These are phyloP conservation scores for Cryptus armator DNA, from an alignment of 2,888 invertebrate genomes.

Conservation along the genomic window DNA sequence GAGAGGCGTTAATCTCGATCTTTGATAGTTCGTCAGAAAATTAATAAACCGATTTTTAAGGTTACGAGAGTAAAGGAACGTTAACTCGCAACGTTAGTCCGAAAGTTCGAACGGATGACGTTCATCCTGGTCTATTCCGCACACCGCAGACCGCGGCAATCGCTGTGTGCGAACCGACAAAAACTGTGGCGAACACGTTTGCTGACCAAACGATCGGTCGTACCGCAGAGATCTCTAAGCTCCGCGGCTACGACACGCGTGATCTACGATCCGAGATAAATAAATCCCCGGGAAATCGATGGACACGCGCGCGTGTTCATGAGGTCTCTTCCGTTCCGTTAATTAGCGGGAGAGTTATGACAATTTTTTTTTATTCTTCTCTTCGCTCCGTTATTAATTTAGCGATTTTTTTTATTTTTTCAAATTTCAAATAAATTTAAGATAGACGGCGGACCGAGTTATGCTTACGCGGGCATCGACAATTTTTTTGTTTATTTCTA, in stretches of 20 bases:
- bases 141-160: not conserved
- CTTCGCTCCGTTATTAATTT: not conserved
- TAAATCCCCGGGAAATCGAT: constrained; percentile 35
- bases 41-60: constrained; percentile 71
- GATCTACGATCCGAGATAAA: constrained; percentile 46
- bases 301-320: not conserved
- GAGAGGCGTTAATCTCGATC: constrained; percentile 69
- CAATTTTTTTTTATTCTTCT: not conserved
- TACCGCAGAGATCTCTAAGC: not conserved
- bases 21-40: constrained; percentile 74
- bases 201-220: constrained; percentile 35
- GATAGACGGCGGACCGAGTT: not conserved
- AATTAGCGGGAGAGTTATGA: constrained; percentile 41
- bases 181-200: constrained; percentile 40
- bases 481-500: not conserved
- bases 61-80: constrained; percentile 5
- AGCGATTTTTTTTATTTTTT: not conserved
- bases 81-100: constrained; percentile 17
- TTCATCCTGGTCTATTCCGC: constrained; percentile 3
- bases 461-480: not conserved
- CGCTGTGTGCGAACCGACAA: constrained; percentile 31
- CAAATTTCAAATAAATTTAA: not conserved
- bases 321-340: constrained; percentile 8
- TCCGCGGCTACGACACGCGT: constrained; percentile 5
- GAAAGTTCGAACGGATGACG: constrained; percentile 25